phyloP scores from a whole-genome alignment of 2,888 invertebrate species.

The Dorcus hopei region DNA sequence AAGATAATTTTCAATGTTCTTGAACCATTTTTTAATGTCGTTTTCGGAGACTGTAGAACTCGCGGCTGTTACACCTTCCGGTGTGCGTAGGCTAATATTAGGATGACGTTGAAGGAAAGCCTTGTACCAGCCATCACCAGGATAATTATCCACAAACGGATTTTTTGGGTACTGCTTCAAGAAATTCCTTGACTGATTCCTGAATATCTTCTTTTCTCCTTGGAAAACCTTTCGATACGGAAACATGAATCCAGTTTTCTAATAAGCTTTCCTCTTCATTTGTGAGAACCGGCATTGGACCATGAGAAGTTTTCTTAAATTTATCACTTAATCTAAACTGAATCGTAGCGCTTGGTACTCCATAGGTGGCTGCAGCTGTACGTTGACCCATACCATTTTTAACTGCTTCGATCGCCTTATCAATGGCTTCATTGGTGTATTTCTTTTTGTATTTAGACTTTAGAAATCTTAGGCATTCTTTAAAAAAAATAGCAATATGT shows the following conservation, averaged over 20 bases:
- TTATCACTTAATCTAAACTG: conserved; percentile 14
- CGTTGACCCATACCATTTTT: conserved; percentile 17
- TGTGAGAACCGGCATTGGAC: conserved; percentile 20
- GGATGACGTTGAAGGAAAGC: conserved; percentile 35
- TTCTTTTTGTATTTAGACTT: conserved; percentile 1
- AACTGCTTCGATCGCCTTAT: conserved; percentile 15
- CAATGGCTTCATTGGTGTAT: conserved; percentile 8
- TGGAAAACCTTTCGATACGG: conserved; percentile 42
- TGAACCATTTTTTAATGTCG: too few relatives aligned
- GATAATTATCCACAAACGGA: conserved; percentile 32
- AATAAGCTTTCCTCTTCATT: conserved; percentile 30
- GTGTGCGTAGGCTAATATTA: too few relatives aligned
- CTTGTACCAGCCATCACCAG: conserved; percentile 30
- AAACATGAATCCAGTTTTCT: conserved; percentile 19
- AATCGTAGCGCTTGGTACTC: conserved; percentile 17
- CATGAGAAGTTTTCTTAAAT: conserved; percentile 14
- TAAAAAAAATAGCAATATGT: too few relatives aligned
- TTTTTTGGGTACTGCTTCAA: conserved; percentile 25
- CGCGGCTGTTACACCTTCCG: too few relatives aligned
- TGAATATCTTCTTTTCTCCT: conserved; percentile 30
- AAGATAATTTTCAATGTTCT: too few relatives aligned
- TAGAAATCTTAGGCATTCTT: too few relatives aligned
- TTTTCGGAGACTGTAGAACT: too few relatives aligned
- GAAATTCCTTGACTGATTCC: conserved; percentile 20
- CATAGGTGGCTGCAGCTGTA: conserved; percentile 16